Evolutionary conservation across 2,797 vertebrate species (phyloP), one percentile per base, ranked within the genome.

Genomic region (Cheirogaleus major): DNA sequence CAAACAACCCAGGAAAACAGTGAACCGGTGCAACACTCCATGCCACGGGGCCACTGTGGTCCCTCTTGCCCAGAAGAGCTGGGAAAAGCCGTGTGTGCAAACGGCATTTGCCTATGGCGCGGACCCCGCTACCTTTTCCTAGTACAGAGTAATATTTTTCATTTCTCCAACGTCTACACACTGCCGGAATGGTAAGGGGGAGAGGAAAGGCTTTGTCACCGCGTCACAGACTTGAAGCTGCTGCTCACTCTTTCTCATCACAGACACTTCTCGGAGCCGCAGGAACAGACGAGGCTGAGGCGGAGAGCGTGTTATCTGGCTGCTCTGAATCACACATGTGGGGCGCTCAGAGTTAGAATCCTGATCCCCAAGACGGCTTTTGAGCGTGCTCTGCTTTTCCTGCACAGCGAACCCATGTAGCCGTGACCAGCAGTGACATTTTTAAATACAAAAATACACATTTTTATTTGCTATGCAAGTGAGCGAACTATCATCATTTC

Each of bases 391-490:
- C 35, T 59, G 41, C 38, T 90, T 85, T 57, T 2, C 23, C 52
- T 52, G 10, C 30, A 30, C 5, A 73, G 48, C 18, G 55, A 85
- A 61, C 7, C 83, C 22, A 25, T 1, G 1, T 11, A 93, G 38
- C 14, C 41, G 10, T 93, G 79, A 85, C 63, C 43, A 41, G 20
- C 32, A 72, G 75, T 50, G 80, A 22, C 9, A 69, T 72, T 83
- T 96, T 82, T 27, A 95, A 87, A 79, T 67, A 15, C 17, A 35
- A 32, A 84, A 92, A 52, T 13, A 7, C 35, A 17, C 12, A 14
- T 59, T 57, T 94, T 81, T 80, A 80, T 93, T 92, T 93, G 35
- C 82, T 85, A 1, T 67, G 22, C 8, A 93, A 87, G 14, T 38
- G 73, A 52, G 94, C 50, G 14, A 79, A 59, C 35, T n/a, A 15